Evolutionary conservation across 2,113 vertebrate species (phyloP), one percentile per base, ranked within the genome.

Genomic region (Protomyctophum bolini): DNA sequence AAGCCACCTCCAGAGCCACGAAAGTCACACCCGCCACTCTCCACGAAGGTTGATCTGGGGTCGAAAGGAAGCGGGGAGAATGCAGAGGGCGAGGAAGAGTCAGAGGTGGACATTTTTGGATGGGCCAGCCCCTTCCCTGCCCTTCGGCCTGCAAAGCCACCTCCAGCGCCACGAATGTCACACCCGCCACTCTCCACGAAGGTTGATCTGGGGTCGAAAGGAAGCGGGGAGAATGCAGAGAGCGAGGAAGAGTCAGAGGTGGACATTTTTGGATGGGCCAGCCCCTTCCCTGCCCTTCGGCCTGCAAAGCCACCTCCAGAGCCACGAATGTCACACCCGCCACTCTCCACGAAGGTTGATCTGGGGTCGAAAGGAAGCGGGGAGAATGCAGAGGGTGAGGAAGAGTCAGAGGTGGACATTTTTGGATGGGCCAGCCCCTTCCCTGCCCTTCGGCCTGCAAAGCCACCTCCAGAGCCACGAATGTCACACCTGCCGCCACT

Each of bases 81-180:
- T 1, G 61, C 4, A 9, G 77, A 69, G 21, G 75, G 62, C 0
- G 79, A 84, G 21, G 68, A 83, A 6, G 78, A 76, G 15, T 83
- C 83, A 47, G 84, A 88, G 14, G 54, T 92, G 0, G 91, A 93
- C 15, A 88, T 92, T 58, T 57, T 81, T 2, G 87, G 83, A 64
- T 75, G 70, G 1, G 80, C 57, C 12, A 74, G 83, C 60, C 77
- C 84, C 0, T 0, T 10, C 7, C 84, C 83, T 0, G 72, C 79
- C 7, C 75, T 76, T 0, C 59, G 77, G 29, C 12, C 55, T 7
- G 73, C 77, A 8, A 83, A 65, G 11, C 46, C 28, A 21, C 21
- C 21, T 1, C 1, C 21, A 21, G 21, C 1, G 21, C 21, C 21
- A 21, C 21, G 21, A n/a, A 10, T 14, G 10, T 67, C 59, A 6